Conservation (phyloP, 2,113 vertebrate genomes). For the Pelodiscus sinensis region DNA sequence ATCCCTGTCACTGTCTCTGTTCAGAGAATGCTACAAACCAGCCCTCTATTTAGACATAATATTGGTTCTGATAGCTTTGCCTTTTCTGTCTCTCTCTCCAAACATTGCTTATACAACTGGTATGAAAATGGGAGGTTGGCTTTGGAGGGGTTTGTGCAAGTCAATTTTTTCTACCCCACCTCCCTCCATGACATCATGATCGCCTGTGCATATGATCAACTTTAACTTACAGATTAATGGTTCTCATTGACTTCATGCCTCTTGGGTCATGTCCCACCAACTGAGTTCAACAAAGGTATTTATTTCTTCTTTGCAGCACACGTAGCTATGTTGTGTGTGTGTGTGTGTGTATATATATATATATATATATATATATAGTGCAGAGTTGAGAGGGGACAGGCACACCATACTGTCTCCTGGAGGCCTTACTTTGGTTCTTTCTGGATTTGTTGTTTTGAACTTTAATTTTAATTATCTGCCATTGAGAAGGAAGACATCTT, state of each 20-base stretch:
- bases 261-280: background rate
- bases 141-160: background rate
- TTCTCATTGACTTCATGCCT: background rate
- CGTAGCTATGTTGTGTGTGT: background rate
- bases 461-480: slow-evolving; percentile 61
- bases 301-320: background rate
- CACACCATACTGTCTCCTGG: slow-evolving; percentile 26
- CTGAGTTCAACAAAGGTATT: background rate
- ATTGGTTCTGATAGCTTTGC: background rate
- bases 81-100: background rate
- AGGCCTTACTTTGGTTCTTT: slow-evolving; percentile 59
- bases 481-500: slow-evolving; percentile 39
- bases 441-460: slow-evolving; percentile 56
- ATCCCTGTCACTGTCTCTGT: background rate
- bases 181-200: background rate
- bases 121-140: background rate
- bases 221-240: background rate
- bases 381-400: slow-evolving; percentile 17
- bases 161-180: background rate
- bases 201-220: background rate
- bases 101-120: background rate
- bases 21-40: background rate
- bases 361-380: background rate
- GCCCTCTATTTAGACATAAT: background rate
- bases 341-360: no score